These are phyloP conservation scores for Vultur gryphus DNA, from an alignment of 2,797 vertebrate species.

Conservation along the genomic window DNA sequence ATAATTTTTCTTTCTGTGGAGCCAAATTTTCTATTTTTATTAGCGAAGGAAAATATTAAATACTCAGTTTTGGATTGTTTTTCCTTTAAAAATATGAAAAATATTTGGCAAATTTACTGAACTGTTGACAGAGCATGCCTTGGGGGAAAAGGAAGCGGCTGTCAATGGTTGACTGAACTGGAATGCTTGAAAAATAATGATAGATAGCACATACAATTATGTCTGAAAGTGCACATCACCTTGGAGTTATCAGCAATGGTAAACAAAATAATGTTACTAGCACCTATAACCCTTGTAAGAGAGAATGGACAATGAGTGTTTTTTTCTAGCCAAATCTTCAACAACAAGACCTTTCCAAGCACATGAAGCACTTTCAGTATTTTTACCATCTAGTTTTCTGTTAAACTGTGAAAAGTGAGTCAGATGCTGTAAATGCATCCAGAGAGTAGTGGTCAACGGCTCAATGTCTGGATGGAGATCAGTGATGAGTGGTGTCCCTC, in stretches of 20 bases:
- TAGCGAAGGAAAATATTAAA: slow-evolving; percentile 10
- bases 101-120: slow-evolving; percentile 30
- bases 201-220: background rate
- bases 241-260: background rate
- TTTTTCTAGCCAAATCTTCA: background rate
- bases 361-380: background rate
- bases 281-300: background rate
- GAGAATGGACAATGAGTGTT: background rate
- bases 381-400: background rate
- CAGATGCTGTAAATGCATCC: background rate
- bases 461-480: background rate
- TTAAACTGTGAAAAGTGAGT: background rate
- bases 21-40: background rate
- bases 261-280: background rate
- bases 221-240: background rate
- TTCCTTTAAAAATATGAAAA: slow-evolving; percentile 41
- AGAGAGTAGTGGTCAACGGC: background rate
- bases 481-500: background rate
- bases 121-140: background rate
- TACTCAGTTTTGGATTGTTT: slow-evolving; percentile 6
- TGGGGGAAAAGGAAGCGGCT: background rate
- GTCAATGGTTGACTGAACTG: background rate
- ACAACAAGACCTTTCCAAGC: background rate
- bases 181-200: slow-evolving; percentile 51
- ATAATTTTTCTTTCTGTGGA: background rate